phyloP scores from a whole-genome alignment of 1,140 invertebrate genomes.

The Chelonus insularis region DNA sequence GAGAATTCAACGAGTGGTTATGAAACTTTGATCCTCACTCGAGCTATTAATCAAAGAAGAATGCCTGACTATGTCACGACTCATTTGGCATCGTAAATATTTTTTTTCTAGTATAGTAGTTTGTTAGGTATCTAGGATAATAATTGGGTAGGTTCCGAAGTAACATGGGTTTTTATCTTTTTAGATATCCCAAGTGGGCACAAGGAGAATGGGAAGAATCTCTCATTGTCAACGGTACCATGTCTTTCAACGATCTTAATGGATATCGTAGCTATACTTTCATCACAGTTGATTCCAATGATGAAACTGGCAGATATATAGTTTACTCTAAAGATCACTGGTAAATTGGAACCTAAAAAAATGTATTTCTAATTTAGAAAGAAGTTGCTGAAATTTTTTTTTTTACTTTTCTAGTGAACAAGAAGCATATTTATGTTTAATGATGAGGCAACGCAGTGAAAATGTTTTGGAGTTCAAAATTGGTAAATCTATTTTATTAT shows the following conservation, averaged over 20 bases:
- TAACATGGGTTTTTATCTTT: conserved; percentile 32
- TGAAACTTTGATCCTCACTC: conserved; percentile 64
- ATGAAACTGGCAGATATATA: conserved; percentile 51
- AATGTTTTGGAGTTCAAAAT: conserved; percentile 69
- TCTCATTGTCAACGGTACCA: conserved; percentile 63
- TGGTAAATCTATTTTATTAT: conserved; percentile 42
- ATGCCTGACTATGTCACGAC: conserved; percentile 53
- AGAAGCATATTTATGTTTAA: conserved; percentile 67
- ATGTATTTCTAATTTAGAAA: background rate
- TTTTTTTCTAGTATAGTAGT: conserved; percentile 2
- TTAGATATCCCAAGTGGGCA: conserved; percentile 68
- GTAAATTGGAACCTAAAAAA: conserved; percentile 40
- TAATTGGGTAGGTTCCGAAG: background rate
- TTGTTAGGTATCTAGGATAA: conserved; percentile 4
- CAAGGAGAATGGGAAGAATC: conserved; percentile 70
- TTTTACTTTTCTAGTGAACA: conserved; percentile 63
- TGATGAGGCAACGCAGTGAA: conserved; percentile 66
- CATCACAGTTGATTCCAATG: conserved; percentile 61
- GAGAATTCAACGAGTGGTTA: conserved; percentile 64
- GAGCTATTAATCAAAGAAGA: conserved; percentile 51
- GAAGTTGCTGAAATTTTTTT: background rate
- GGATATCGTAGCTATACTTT: conserved; percentile 70
- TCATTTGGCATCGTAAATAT: conserved; percentile 50
- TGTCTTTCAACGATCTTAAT: conserved; percentile 67
- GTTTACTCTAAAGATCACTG: conserved; percentile 56